Base-by-base conservation (phyloP, 2,113 vertebrate genomes). In the Sorex fumeus region DNA sequence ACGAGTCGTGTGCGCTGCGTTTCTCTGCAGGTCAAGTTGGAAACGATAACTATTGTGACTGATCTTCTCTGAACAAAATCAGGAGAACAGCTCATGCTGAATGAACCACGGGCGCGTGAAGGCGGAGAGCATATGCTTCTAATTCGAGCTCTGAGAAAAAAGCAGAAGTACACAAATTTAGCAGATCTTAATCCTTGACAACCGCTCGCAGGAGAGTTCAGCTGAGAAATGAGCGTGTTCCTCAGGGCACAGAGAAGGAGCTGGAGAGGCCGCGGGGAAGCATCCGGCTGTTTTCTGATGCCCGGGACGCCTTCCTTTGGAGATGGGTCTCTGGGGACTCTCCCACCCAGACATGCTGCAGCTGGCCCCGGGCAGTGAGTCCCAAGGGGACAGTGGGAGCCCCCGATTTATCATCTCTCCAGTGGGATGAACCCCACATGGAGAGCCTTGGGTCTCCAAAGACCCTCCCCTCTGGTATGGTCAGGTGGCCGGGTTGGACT, bases 81-180 rank as follows among this genome's bases (percentile, higher is more conserved):
- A 83, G 32, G 40, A 66, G 91, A 93, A 86, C 9, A 7, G 40
- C 67, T 81, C 32, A n/a, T 21, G 70, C 79, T 71, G 85, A n/a
- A n/a, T n/a, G n/a, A 91, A 71, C 32, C 28, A n/a, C 19, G 69
- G 27, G 8, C 2, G 11, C 4, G 53, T 8, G 18, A n/a, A 90
- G 79, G 78, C 60, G 43, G 71, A 19, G 62, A 92, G 50, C 79
- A 94, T 79, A 75, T 69, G 92, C 84, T 93, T 91, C 82, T 40
- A 83, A 79, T 80, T n/a, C 30, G 84, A 93, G 70, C 81, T 47
- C 66, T 34, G 66, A 82, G 62, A 96, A 88, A 60, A 60, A 0
- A 74, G 32, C 19, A 80, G 85, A 95, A 91, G 64, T 18, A 89
- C 2, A 76, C 32, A 69, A 27, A 66, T 82, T 91, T 74, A 86